A percentile compares a stretch with the other conserved stretches of the same genome.
Conservation (phyloP, 2,797 vertebrate species). For the Spea hammondii region DNA sequence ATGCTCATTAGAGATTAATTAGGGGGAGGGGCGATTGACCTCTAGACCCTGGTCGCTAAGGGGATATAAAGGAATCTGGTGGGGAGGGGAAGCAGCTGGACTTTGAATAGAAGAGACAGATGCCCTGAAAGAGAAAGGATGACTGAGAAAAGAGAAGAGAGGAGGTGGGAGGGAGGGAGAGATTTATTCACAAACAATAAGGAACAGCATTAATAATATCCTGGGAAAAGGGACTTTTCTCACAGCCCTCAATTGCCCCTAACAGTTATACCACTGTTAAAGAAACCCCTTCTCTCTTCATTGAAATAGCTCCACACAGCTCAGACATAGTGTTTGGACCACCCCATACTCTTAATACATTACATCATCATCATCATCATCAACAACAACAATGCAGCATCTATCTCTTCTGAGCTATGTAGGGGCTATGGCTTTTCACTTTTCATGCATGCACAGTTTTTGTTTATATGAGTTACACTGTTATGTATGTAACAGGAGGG, state of each 20-base stretch:
- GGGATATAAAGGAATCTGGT: slow-evolving; percentile 41
- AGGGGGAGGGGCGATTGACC: slow-evolving; percentile 30
- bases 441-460: too few species aligned
- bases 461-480: too few species aligned
- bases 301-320: not conserved
- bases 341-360: not conserved
- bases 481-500: too few species aligned
- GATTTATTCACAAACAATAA: slow-evolving; percentile 40
- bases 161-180: slow-evolving; percentile 13
- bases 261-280: slow-evolving; percentile 12
- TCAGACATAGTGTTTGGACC: slow-evolving; percentile 4
- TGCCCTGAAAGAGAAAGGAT: slow-evolving; percentile 34
- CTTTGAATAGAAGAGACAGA: slow-evolving; percentile 41
- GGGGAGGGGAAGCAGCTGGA: slow-evolving; percentile 49
- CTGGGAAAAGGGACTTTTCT: slow-evolving; percentile 53
- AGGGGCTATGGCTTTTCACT: not conserved
- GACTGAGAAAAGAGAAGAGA: slow-evolving; percentile 38
- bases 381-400: not conserved
- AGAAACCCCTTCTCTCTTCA: slow-evolving; percentile 3
- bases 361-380: too few species aligned
- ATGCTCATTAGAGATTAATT: slow-evolving; percentile 36
- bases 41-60: slow-evolving; percentile 29
- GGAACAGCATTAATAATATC: slow-evolving; percentile 58
- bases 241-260: slow-evolving; percentile 38
- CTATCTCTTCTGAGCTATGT: not conserved